Evolutionary conservation across 2,113 vertebrate genomes (phyloP).

Genomic region (Campylomormyrus numenius): DNA sequence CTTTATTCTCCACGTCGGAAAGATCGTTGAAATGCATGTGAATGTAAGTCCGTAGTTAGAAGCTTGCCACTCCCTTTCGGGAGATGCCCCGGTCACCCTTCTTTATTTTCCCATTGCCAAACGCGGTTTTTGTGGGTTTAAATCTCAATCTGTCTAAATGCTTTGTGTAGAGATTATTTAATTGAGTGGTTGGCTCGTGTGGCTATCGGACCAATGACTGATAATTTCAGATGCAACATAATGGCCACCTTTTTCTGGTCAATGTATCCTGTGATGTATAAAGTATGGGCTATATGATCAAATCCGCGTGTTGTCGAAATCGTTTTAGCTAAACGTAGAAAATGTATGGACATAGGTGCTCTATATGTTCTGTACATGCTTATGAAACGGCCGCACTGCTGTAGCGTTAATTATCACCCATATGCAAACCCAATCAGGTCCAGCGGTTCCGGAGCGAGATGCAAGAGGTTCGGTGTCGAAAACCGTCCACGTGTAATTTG

Average conservation of each 20-base stretch:
- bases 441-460: not conserved
- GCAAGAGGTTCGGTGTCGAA: not conserved
- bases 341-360: not conserved
- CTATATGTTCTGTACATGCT: not conserved
- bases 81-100: slow-evolving; percentile 44
- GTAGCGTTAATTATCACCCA: not conserved
- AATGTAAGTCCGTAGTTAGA: slow-evolving; percentile 29
- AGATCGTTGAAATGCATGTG: not conserved
- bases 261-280: not conserved
- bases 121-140: not conserved
- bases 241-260: not conserved
- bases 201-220: not conserved
- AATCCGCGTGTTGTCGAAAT: not conserved
- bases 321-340: not conserved
- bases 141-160: not conserved
- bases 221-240: not conserved
- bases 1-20: not conserved
- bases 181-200: not conserved
- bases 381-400: not conserved
- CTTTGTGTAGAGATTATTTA: not conserved
- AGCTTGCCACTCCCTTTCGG: slow-evolving; percentile 69
- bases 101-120: slow-evolving; percentile 37
- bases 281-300: not conserved
- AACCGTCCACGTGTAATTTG: not conserved
- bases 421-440: not conserved